These are phyloP conservation scores for Pangasius mekongensis DNA, from an alignment of 2,797 vertebrate genomes.

Conservation along the genomic window DNA sequence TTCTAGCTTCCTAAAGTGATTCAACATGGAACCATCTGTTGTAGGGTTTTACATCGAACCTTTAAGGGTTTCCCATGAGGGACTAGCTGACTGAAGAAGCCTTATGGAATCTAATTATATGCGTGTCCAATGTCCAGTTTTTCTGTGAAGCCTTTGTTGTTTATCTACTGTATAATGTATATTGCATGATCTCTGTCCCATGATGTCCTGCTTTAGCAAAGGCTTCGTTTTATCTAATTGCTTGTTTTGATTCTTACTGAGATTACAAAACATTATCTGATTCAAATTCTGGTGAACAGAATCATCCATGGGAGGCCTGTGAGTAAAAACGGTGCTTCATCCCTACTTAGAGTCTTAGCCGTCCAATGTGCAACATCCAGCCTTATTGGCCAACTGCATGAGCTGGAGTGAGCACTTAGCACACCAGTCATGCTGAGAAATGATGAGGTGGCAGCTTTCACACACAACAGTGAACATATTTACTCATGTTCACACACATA, in stretches of 20 bases:
- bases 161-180: neutral
- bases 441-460: conserved; percentile 33
- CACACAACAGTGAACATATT: conserved; percentile 29
- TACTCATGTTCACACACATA: conserved; percentile 13
- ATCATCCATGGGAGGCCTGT: neutral
- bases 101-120: neutral
- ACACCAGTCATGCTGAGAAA: conserved; percentile 30
- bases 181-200: neutral
- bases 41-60: neutral
- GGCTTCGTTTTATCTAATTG: neutral
- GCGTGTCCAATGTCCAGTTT: neutral
- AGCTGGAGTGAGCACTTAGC: conserved; percentile 31
- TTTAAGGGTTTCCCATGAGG: neutral
- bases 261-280: neutral
- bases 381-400: conserved; percentile 20
- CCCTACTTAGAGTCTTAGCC: neutral
- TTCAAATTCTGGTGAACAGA: conserved; percentile 1
- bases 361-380: neutral
- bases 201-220: neutral
- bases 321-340: neutral
- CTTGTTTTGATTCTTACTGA: neutral
- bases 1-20: neutral
- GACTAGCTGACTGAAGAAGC: neutral
- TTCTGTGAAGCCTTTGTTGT: neutral
- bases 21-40: neutral